Base-by-base conservation (phyloP, 2,797 vertebrate genomes). In the Chaetophractus vellerosus region DNA sequence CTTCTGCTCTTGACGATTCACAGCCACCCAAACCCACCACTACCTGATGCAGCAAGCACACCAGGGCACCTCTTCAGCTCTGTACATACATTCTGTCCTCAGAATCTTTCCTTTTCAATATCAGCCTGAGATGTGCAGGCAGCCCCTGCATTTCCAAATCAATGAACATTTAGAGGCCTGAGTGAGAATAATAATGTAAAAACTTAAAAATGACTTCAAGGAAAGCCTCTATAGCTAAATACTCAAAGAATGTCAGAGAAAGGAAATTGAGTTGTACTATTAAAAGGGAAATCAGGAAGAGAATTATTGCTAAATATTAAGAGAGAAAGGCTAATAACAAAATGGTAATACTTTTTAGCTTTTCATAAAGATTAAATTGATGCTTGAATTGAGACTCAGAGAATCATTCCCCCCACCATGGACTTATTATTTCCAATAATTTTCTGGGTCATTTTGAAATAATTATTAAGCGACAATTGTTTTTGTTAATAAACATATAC, bases 361-460 rank as follows among this genome's bases (percentile, higher is more conserved):
- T 93, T 68, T 41, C 38, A 63, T 80, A 76, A 90, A 71, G 21
- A 72, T 50, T 72, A 89, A 85, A 86, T 68, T 12, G 6, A 71
- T 91, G 74, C 50, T 63, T 92, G 31, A 68, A 91, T 33, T 83
- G 23, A 96, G 16, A 21, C 14, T 86, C 12, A 72, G 68, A 52
- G 90, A 78, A 89, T 55, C 19, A 76, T 69, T 72, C 19, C 10
- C 78, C 41, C 2, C 5, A 26, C 31, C 5, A 52, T 6, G 52
- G 23, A 52, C n/a, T 28, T n/a, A 74, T 61, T 64, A 63, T 76
- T 72, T 95, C 33, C 10, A 91, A 88, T 36, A 83, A 14, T 74
- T 88, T 86, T 71, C 36, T 86, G n/a, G 88, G 76, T 57, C 79
- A 31, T 84, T 87, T 72, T 66, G 45, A 75, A 95, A 79, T 72